Evolutionary conservation across 1,140 invertebrate species (phyloP).

Genomic region (Lycorma delicatula): DNA sequence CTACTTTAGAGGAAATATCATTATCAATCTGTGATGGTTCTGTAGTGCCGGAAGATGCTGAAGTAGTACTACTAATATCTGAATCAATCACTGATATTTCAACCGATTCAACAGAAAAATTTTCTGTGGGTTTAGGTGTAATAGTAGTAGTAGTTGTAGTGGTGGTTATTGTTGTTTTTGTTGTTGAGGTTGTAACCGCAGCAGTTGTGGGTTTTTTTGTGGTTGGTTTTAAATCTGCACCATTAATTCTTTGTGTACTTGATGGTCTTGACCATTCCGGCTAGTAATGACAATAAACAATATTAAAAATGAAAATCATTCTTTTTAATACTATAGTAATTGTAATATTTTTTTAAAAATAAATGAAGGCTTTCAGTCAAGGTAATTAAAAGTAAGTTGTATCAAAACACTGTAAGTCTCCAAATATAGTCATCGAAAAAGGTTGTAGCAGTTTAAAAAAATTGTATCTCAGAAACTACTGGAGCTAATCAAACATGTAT

Average conservation of each 20-base stretch:
- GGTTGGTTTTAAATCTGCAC: slow-evolving; percentile 12
- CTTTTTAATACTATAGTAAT: too few relatives aligned
- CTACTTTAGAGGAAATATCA: slow-evolving; percentile 40
- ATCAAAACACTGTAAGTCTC: too few relatives aligned
- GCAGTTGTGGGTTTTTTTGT: slow-evolving; percentile 7
- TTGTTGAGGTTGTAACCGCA: slow-evolving; percentile 12
- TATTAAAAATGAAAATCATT: too few relatives aligned
- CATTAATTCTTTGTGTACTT: slow-evolving; percentile 42
- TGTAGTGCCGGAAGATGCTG: not conserved
- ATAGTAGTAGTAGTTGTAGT: slow-evolving; percentile 10
- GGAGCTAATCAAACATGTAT: too few relatives aligned
- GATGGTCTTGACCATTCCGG: slow-evolving; percentile 61
- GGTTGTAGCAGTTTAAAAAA: too few relatives aligned
- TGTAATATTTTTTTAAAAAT: too few relatives aligned
- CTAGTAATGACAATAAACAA: too few relatives aligned
- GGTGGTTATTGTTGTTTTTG: slow-evolving; percentile 18
- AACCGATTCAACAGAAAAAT: slow-evolving; percentile 1
- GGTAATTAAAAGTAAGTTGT: too few relatives aligned
- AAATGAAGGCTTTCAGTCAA: too few relatives aligned
- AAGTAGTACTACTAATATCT: not conserved
- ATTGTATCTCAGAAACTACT: too few relatives aligned
- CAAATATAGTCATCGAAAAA: too few relatives aligned
- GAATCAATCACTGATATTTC: not conserved
- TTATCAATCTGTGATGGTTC: slow-evolving; percentile 26
- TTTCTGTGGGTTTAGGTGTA: slow-evolving; percentile 16